These are phyloP conservation scores for Onychostruthus taczanowskii DNA, from an alignment of 2,113 vertebrate genomes.

Conservation along the genomic window DNA sequence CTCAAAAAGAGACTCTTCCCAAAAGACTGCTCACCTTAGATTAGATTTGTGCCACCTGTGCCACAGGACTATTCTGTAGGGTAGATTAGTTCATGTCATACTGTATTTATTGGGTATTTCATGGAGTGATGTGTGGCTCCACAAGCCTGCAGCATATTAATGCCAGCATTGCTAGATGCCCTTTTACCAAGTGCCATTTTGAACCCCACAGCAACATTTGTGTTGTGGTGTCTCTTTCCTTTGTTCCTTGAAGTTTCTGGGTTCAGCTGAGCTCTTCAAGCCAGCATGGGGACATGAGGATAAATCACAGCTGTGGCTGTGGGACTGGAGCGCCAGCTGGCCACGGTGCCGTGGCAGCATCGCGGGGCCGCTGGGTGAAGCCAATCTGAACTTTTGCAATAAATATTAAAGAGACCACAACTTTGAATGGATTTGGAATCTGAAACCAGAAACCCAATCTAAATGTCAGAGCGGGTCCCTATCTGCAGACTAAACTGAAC, in stretches of 20 bases:
- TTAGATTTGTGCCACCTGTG: not conserved
- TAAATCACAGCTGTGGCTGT: not conserved
- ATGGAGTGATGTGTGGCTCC: not conserved
- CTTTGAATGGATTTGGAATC: conserved; percentile 19
- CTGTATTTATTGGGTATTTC: not conserved
- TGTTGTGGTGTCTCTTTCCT: not conserved
- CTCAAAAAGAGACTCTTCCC: not conserved
- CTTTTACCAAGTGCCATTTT: not conserved
- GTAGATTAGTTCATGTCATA: rapidly evolving
- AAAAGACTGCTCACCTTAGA: not conserved
- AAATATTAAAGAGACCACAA: conserved; percentile 2
- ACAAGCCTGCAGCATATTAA: not conserved
- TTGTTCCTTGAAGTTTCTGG: not conserved
- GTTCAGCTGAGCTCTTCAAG: not conserved
- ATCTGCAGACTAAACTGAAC: conserved; percentile 29
- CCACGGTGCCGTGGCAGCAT: not conserved
- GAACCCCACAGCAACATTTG: not conserved
- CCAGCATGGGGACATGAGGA: not conserved
- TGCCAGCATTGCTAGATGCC: not conserved
- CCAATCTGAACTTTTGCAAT: not conserved
- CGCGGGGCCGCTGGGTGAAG: not conserved
- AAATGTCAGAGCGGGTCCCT: not conserved
- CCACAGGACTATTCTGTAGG: not conserved
- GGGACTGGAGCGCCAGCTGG: not conserved
- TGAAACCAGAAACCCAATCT: conserved; percentile 24